Evolutionary conservation across 2,113 vertebrate species (phyloP), one percentile per base, ranked within the genome.

Genomic region (Thoracochromis brauschi): DNA sequence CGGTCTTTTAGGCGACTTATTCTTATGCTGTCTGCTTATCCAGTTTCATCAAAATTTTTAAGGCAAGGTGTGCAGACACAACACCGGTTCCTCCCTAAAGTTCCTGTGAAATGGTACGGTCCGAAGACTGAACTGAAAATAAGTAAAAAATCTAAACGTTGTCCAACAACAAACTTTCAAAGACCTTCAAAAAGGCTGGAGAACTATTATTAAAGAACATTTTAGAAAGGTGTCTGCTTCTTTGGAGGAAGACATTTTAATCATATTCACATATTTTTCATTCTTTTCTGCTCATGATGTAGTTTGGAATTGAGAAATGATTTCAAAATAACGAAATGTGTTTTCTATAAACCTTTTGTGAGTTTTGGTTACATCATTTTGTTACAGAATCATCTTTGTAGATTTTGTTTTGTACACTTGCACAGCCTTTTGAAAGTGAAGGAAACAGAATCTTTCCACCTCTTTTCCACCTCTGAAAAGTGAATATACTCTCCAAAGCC

Each of bases 1-100:
- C 1, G 0, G 0, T 42, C 35, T 42, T 71, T 42, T 4, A 42
- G 35, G 12, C 1, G 2, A 24, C 63, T 24, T 68, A 38, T 40
- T 42, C n/a, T 71, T 71, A 24, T 42, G n/a, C 21, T 6, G 3
- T 71, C 11, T 42, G 35, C 38, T 16, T 71, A 9, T 42, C 12
- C 3, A 40, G 11, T 24, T 42, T 68, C 3, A 38, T 38, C 7
- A 38, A 38, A 65, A 2, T 9, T 2, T 3, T 40, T 68, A 4
- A 68, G n/a, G 63, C 11, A 65, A 2, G 7, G 10, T 65, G 10
- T 65, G 33, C 19, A 38, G 33, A 65, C 33, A 45, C 38, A 0
- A 26, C n/a, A 73, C 68, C 9, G 5, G 8, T 73, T 71, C 38
- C n/a, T 16, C 65, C n/a, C 8, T 42, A 65, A 5, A 65, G 10